These are phyloP conservation scores for Himalopsyche tibetana DNA, from an alignment of 2,888 invertebrate genomes.

Conservation along the genomic window DNA sequence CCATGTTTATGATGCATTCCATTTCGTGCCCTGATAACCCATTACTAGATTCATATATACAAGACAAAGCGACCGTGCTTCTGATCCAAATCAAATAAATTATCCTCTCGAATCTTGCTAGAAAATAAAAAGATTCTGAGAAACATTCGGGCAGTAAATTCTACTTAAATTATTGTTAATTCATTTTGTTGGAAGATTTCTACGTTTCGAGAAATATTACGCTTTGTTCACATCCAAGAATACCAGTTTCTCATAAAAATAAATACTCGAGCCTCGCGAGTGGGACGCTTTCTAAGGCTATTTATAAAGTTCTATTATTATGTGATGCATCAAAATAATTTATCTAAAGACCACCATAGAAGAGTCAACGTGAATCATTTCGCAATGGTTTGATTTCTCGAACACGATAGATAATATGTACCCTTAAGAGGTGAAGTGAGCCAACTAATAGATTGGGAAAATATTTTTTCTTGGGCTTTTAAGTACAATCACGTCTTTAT, in stretches of 20 bases:
- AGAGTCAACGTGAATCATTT: not conserved
- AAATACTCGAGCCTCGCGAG: not conserved
- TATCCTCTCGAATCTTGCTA: slow-evolving; percentile 2
- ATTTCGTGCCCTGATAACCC: not conserved
- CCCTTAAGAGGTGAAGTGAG: too few relatives aligned
- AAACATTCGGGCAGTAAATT: slow-evolving; percentile 8
- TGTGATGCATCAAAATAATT: not conserved
- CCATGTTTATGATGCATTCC: not conserved
- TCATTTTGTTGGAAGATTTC: not conserved
- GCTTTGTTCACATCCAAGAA: not conserved
- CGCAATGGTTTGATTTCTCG: too few relatives aligned
- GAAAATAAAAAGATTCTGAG: not conserved
- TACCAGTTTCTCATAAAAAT: not conserved
- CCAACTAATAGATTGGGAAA: too few relatives aligned
- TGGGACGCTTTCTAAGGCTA: not conserved
- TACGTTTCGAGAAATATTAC: slow-evolving; percentile 1
- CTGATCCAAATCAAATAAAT: slow-evolving; percentile 20
- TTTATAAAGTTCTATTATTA: not conserved
- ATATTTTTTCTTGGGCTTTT: too few relatives aligned
- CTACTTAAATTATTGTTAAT: slow-evolving; percentile 21
- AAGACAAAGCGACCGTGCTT: slow-evolving; percentile 23
- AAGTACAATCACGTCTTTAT: too few relatives aligned
- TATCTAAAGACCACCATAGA: not conserved
- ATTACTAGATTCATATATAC: slow-evolving; percentile 26
- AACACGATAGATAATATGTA: too few relatives aligned